Evolutionary conservation across 35 echinoderm and acorn worm species (phyloP).

Genomic region (Amphiura filiformis): DNA sequence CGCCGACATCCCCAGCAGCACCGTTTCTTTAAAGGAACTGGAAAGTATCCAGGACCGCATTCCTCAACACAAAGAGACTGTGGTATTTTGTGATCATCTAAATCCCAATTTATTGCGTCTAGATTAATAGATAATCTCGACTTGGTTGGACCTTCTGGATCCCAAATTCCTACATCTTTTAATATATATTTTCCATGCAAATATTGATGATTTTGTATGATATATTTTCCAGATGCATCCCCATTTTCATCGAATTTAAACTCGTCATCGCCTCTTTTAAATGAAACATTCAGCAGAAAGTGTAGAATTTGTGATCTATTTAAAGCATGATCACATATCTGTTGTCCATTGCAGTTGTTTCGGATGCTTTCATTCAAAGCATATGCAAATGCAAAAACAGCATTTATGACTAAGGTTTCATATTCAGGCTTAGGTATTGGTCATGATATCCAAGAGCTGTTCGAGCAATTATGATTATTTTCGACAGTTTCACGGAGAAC

Average conservation of each 20-base stretch:
- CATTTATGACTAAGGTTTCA: slow-evolving; percentile 28
- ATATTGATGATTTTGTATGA: slow-evolving; percentile 21
- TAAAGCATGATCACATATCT: not conserved
- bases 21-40: not conserved
- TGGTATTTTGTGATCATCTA: not conserved
- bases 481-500: not conserved
- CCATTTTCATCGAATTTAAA: slow-evolving; percentile 41
- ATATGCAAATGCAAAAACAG: slow-evolving; percentile 27
- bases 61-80: slow-evolving; percentile 20
- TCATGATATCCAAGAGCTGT: not conserved
- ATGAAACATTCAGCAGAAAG: not conserved
- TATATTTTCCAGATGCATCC: slow-evolving; percentile 26
- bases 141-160: not conserved
- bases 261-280: not conserved
- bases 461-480: not conserved
- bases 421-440: not conserved
- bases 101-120: not conserved
- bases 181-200: not conserved
- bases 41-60: not conserved
- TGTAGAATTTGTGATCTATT: not conserved
- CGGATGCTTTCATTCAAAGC: not conserved
- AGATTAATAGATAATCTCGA: not conserved
- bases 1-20: slow-evolving; percentile 32
- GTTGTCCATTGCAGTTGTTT: not conserved
- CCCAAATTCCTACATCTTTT: not conserved